Evolutionary conservation across 2,888 invertebrate genomes (phyloP).

Genomic region (Eubasilissa splendida): DNA sequence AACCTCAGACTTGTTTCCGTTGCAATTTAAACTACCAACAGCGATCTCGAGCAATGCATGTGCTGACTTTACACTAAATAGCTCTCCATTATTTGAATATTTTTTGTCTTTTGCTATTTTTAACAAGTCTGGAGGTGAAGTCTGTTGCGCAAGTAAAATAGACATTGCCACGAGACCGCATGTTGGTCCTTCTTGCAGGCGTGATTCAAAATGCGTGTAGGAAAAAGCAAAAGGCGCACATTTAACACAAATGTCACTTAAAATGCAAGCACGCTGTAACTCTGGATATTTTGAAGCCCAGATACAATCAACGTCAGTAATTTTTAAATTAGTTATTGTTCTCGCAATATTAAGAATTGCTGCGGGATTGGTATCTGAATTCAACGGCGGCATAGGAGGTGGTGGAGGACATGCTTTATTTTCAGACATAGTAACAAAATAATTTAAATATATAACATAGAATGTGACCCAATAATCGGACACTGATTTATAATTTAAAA

Average conservation of each 20-base stretch:
- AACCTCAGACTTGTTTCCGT: conserved; percentile 66
- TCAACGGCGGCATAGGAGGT: conserved; percentile 35
- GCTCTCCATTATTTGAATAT: conserved; percentile 90
- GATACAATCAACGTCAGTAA: conserved; percentile 25
- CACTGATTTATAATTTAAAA: too few relatives aligned
- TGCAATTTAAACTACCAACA: conserved; percentile 66
- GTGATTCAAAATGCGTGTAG: conserved; percentile 66
- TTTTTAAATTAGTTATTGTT: neutral
- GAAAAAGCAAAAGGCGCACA: conserved; percentile 69
- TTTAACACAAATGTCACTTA: conserved; percentile 71
- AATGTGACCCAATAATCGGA: too few relatives aligned
- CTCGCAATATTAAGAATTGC: too few relatives aligned
- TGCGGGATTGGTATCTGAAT: neutral
- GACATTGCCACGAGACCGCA: conserved; percentile 92
- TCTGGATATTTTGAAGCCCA: conserved; percentile 76
- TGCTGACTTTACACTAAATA: conserved; percentile 86
- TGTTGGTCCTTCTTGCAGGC: conserved; percentile 78
- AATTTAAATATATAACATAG: too few relatives aligned
- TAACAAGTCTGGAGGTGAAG: conserved; percentile 74
- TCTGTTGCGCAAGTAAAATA: conserved; percentile 79
- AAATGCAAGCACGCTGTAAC: conserved; percentile 73
- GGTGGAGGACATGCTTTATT: conserved; percentile 26
- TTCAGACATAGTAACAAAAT: conserved; percentile 25
- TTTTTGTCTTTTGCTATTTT: conserved; percentile 76
- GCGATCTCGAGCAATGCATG: conserved; percentile 74